Evolutionary conservation across 2,797 vertebrate species (phyloP).

Genomic region (Halcyon leucocephala): DNA sequence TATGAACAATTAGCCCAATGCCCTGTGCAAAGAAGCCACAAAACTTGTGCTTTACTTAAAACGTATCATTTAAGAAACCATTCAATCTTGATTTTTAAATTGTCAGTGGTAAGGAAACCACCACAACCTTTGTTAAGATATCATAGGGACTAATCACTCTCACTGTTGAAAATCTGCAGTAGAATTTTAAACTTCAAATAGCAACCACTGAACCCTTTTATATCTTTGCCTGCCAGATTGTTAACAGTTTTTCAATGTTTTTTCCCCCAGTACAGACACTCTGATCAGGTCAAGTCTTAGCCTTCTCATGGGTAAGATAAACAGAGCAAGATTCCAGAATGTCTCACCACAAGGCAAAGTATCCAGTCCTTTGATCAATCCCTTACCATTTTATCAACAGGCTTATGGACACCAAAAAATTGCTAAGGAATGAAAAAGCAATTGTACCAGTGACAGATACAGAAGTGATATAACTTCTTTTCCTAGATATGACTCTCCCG

Average conservation of each 20-base stretch:
- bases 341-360: slow-evolving; percentile 51
- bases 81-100: slow-evolving; percentile 55
- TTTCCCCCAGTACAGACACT: slow-evolving; percentile 15
- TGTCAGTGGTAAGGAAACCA: slow-evolving; percentile 26
- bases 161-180: slow-evolving; percentile 40
- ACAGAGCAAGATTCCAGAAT: slow-evolving; percentile 57
- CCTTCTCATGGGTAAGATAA: slow-evolving; percentile 49
- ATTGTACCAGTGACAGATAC: neutral
- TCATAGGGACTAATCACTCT: slow-evolving; percentile 27
- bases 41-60: slow-evolving; percentile 37
- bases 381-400: slow-evolving; percentile 31
- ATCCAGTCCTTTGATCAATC: slow-evolving; percentile 51
- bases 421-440: neutral
- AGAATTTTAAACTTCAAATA: slow-evolving; percentile 63
- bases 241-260: slow-evolving; percentile 42
- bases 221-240: slow-evolving; percentile 30
- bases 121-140: slow-evolving; percentile 52
- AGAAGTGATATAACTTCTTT: neutral
- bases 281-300: slow-evolving; percentile 45
- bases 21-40: slow-evolving; percentile 30
- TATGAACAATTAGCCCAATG: slow-evolving; percentile 11
- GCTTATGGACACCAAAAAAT: neutral
- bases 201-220: slow-evolving; percentile 39
- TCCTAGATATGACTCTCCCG: neutral
- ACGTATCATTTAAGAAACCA: slow-evolving; percentile 52